Evolutionary conservation across 2,797 vertebrate genomes (phyloP), one percentile per base, ranked within the genome.

Genomic region (Staurois parvus): DNA sequence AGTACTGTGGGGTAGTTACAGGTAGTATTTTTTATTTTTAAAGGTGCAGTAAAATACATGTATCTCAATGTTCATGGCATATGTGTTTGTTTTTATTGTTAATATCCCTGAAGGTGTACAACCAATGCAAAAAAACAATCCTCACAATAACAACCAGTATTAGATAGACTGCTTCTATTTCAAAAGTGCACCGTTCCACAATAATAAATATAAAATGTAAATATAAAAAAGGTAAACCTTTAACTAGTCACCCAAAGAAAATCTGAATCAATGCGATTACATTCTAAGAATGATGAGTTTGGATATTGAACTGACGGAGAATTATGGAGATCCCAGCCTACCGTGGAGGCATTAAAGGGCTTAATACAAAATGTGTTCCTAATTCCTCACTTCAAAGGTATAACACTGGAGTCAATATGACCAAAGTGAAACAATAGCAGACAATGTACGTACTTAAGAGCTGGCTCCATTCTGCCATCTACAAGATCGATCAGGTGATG

Each of bases 61-160:
- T 37, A 37, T 37, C 2, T 37, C 37, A 9, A 37, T 11, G 42
- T 45, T 13, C 13, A 45, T 10, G 11, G 11, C 12, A 12, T 45
- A 12, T 13, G 2, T 12, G 2, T 15, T 42, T 9, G 42, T 52
- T 52, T 52, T 52, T 13, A 19, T 52, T 12, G 70, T 29, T 75
- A 28, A 64, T 32, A 76, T 76, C 10, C 15, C 26, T 59, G 30
- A 59, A 70, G 21, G 32, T 42, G 4, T 45, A 64, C 30, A 70
- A 75, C 72, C 59, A 80, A 59, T 24, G 9, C 17, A 75, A 81
- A 81, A 34, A 72, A 70, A 42, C n/a, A 66, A 72, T 70, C 64
- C 32, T 80, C 15, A 19, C 26, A 28, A 73, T 79, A 67, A 26
- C 48, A 29, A 42, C 32, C 84, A 85, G 72, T 64, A 26, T 40